Evolutionary conservation across 2,888 invertebrate species (phyloP).

Genomic region (Agrochola lota): DNA sequence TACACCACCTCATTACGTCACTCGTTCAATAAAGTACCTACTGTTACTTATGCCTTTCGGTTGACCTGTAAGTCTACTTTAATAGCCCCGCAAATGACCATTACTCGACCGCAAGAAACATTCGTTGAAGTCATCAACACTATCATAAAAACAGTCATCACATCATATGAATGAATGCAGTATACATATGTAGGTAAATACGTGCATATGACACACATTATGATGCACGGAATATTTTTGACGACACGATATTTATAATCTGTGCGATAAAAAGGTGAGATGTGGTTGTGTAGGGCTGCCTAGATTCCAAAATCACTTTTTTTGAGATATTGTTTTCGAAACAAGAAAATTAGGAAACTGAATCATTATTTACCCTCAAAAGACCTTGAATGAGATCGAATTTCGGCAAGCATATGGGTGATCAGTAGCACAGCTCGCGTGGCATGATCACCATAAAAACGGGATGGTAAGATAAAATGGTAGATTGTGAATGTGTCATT

Average conservation of each 20-base stretch:
- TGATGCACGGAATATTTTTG: constrained; percentile 48
- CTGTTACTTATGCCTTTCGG: constrained; percentile 2
- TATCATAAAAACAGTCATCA: constrained; percentile 47
- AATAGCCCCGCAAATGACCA: constrained; percentile 29
- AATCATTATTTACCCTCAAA: background rate
- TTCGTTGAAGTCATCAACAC: constrained; percentile 38
- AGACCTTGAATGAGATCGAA: background rate
- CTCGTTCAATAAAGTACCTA: too few relatives aligned
- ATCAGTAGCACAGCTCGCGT: too few relatives aligned
- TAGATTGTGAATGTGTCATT: too few relatives aligned
- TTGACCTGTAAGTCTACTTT: constrained; percentile 20
- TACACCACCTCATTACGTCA: background rate
- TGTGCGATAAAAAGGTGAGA: constrained; percentile 51
- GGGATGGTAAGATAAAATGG: too few relatives aligned
- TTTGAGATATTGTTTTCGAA: background rate
- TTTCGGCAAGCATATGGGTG: background rate
- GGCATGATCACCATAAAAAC: too few relatives aligned
- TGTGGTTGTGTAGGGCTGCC: constrained; percentile 30
- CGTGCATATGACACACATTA: constrained; percentile 18
- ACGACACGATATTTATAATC: constrained; percentile 47
- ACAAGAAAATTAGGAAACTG: background rate
- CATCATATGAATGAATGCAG: constrained; percentile 38
- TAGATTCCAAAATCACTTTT: background rate
- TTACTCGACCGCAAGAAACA: constrained; percentile 11
- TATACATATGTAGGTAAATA: background rate